A percentile compares a stretch with the other conserved stretches of the same genome.
Conservation (phyloP, 2,888 invertebrate genomes). For the Sipha maydis region DNA sequence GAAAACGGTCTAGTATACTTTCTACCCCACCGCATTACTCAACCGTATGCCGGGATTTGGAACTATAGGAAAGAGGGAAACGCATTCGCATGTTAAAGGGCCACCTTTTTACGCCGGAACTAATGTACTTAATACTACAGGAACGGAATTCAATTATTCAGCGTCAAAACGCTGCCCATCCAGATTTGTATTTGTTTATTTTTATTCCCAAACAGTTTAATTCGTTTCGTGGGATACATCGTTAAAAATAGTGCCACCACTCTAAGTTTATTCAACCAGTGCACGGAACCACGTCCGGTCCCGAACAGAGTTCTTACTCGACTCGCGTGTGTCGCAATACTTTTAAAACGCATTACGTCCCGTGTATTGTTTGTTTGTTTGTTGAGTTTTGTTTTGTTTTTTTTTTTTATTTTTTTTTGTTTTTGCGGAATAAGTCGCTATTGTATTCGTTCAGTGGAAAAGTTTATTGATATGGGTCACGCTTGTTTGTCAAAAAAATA, state of each 20-base stretch:
- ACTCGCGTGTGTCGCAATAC: slow-evolving; percentile 48
- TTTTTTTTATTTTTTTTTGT: too few species aligned
- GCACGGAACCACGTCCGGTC: slow-evolving; percentile 39
- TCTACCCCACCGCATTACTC: not conserved
- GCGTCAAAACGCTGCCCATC: not conserved
- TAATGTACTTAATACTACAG: too few species aligned
- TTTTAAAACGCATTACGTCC: slow-evolving; percentile 51
- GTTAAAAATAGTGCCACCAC: slow-evolving; percentile 13
- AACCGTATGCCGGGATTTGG: not conserved
- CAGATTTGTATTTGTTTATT: slow-evolving; percentile 14
- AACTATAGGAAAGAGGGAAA: not conserved
- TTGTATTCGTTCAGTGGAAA: slow-evolving; percentile 49
- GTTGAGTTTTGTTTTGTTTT: not conserved
- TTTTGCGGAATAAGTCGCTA: slow-evolving; percentile 35
- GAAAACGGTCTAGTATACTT: not conserved
- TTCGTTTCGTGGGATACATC: slow-evolving; percentile 14
- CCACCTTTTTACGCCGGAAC: not conserved
- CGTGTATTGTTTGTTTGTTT: slow-evolving; percentile 21
- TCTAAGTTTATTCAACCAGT: slow-evolving; percentile 38
- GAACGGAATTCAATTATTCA: slow-evolving; percentile 17
- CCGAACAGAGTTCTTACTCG: not conserved
- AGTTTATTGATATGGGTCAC: slow-evolving; percentile 60
- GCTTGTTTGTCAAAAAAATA: slow-evolving; percentile 33
- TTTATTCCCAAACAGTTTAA: not conserved
- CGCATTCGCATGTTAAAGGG: not conserved